Evolutionary conservation across 2,113 vertebrate genomes (phyloP).

Genomic region (Puntigrus tetrazona): DNA sequence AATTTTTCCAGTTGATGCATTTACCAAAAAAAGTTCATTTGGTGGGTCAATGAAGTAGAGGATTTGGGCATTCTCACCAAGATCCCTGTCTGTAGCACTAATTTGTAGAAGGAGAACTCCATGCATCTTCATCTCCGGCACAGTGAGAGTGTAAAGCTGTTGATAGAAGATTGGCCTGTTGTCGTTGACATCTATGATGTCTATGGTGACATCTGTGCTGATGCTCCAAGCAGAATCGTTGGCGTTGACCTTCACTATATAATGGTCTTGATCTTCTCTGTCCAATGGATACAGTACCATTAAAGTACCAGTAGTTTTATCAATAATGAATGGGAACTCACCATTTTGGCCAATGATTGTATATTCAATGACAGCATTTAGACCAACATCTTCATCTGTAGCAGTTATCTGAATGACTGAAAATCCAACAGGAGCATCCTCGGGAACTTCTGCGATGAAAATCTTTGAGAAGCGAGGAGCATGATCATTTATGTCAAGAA

Average conservation of each 20-base stretch:
- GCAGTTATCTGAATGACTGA: conserved; percentile 66
- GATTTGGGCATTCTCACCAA: conserved; percentile 67
- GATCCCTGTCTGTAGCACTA: conserved; percentile 69
- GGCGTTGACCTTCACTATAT: conserved; percentile 71
- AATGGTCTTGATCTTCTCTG: conserved; percentile 70
- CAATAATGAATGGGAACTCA: conserved; percentile 68
- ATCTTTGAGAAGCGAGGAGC: conserved; percentile 72
- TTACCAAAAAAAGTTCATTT: conserved; percentile 72
- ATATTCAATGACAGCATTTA: conserved; percentile 69
- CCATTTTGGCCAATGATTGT: conserved; percentile 61
- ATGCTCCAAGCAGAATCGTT: conserved; percentile 77
- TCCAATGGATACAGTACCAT: conserved; percentile 65
- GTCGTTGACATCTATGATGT: conserved; percentile 74
- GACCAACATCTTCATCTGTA: conserved; percentile 70
- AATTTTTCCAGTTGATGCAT: conserved; percentile 69
- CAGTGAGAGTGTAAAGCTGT: conserved; percentile 53
- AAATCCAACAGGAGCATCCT: conserved; percentile 69
- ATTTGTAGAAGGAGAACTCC: conserved; percentile 70
- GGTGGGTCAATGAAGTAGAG: conserved; percentile 70
- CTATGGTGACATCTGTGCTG: conserved; percentile 72
- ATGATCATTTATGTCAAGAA: conserved; percentile 78
- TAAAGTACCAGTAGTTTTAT: conserved; percentile 65
- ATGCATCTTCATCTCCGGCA: conserved; percentile 64
- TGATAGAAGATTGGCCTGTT: conserved; percentile 72
- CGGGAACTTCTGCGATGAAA: conserved; percentile 66